Conservation (phyloP, 2,797 vertebrate species). For the Gallinago solitaria region DNA sequence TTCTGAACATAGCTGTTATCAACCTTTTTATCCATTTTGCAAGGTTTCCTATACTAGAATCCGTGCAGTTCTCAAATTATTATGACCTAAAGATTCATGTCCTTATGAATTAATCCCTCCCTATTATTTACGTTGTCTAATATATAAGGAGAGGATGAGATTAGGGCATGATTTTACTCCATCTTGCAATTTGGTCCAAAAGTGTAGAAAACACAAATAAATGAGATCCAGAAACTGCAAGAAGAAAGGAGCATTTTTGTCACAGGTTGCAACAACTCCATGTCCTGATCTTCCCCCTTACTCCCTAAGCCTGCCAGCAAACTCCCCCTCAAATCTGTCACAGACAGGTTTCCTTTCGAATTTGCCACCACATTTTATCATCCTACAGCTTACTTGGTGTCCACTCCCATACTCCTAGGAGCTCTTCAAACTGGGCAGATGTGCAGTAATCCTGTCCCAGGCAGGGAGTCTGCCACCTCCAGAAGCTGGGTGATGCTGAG, state of each 20-base stretch:
- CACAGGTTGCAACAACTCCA: not conserved
- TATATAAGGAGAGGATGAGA: not conserved
- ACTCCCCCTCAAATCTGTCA: not conserved
- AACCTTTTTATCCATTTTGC: not conserved
- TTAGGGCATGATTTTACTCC: not conserved
- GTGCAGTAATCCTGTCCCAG: not conserved
- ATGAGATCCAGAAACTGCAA: not conserved
- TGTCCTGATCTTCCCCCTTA: not conserved
- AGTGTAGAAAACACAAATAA: not conserved
- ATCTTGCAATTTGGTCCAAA: not conserved
- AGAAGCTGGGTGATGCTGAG: not conserved
- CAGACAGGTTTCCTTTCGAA: not conserved
- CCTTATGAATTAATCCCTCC: not conserved
- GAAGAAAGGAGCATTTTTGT: not conserved
- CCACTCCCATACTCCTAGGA: not conserved
- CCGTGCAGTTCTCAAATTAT: not conserved
- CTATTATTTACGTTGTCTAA: not conserved
- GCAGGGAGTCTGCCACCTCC: not conserved
- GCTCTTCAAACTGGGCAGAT: not conserved
- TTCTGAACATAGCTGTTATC: not conserved
- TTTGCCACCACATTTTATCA: not conserved
- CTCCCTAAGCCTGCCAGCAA: not conserved
- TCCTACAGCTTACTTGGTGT: not conserved
- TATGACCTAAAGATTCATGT: fast-evolving
- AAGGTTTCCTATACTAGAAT: not conserved